These are phyloP conservation scores for Parauchenoglanis ngamensis DNA, from an alignment of 2,797 vertebrate genomes.

Conservation along the genomic window DNA sequence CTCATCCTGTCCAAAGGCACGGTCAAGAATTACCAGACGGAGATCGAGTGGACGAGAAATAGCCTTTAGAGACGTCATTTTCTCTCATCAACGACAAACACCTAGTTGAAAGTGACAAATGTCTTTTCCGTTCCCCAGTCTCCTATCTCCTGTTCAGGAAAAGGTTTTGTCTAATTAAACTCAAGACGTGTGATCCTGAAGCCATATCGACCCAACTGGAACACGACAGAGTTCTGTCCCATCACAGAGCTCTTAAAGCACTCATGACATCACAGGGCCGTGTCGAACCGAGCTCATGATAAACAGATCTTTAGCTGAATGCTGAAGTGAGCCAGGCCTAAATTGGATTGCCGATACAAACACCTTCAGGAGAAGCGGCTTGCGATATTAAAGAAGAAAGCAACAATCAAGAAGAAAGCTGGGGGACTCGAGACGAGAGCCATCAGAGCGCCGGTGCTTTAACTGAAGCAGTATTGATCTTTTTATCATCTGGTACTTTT, in stretches of 20 bases:
- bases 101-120: conserved; percentile 65
- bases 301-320: conserved; percentile 61
- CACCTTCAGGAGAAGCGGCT: conserved; percentile 63
- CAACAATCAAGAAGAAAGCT: conserved; percentile 74
- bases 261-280: conserved; percentile 68
- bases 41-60: conserved; percentile 72
- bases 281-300: conserved; percentile 31
- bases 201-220: conserved; percentile 56
- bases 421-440: conserved; percentile 71
- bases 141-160: conserved; percentile 56
- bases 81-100: conserved; percentile 75
- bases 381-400: conserved; percentile 62
- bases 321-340: conserved; percentile 65
- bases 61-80: conserved; percentile 70
- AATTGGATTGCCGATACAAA: conserved; percentile 78
- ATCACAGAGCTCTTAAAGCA: conserved; percentile 62
- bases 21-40: conserved; percentile 66
- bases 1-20: conserved; percentile 64
- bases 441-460: conserved; percentile 73
- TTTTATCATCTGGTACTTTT: conserved; percentile 61
- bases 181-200: conserved; percentile 63
- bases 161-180: conserved; percentile 71
- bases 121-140: conserved; percentile 64
- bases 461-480: conserved; percentile 81
- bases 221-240: conserved; percentile 61